Conservation (phyloP, 2,797 vertebrate species). For the Rhincodon typus region DNA sequence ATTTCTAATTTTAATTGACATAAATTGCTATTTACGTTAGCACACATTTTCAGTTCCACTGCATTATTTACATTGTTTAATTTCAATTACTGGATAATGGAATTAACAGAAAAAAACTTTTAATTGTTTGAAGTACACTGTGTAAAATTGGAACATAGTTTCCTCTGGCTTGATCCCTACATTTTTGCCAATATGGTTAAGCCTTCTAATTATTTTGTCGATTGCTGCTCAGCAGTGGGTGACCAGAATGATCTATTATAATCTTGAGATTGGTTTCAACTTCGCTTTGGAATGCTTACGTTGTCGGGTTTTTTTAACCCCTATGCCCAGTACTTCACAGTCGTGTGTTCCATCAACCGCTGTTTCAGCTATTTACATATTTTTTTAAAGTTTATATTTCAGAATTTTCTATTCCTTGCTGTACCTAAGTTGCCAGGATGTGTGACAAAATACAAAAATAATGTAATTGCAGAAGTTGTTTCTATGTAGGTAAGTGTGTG, state of each 20-base stretch:
- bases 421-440: background rate
- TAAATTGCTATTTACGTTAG: background rate
- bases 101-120: background rate
- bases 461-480: background rate
- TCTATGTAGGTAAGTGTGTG: background rate
- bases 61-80: background rate
- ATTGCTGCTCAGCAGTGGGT: background rate
- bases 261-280: background rate
- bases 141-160: background rate
- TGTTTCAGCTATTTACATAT: background rate
- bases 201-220: background rate
- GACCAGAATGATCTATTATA: background rate
- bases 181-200: background rate
- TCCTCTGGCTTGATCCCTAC: background rate
- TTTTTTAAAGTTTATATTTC: background rate
- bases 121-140: background rate
- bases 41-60: background rate
- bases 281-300: background rate
- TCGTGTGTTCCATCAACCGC: background rate
- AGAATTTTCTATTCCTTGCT: too few species aligned
- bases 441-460: background rate
- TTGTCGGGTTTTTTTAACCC: background rate
- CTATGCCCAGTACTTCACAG: background rate
- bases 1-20: background rate
- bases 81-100: background rate